phyloP scores from a whole-genome alignment of 1,140 invertebrate species.

The Leptinotarsa undecemlineata region DNA sequence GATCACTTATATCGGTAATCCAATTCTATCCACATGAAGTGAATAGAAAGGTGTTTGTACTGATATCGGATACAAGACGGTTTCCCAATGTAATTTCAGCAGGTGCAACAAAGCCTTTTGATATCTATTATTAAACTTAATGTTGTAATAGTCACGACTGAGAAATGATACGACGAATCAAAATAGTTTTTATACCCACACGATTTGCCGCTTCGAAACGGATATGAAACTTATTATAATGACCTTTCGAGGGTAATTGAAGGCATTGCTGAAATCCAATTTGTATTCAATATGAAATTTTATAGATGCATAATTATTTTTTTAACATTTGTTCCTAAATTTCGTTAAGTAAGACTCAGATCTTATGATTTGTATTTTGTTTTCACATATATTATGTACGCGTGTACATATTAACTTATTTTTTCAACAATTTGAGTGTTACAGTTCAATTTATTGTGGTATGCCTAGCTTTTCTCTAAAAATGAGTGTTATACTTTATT shows the following conservation, averaged over 20 bases:
- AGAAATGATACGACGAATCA: neutral
- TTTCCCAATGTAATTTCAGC: slow-evolving; percentile 3
- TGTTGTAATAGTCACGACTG: slow-evolving; percentile 4
- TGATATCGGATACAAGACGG: neutral
- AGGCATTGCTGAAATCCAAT: neutral
- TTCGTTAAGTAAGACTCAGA: too few species aligned
- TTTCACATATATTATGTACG: too few species aligned
- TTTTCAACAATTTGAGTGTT: too few species aligned
- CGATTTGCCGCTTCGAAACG: neutral
- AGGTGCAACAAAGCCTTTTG: slow-evolving; percentile 5
- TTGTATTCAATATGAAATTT: too few species aligned
- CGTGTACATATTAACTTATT: too few species aligned
- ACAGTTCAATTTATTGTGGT: too few species aligned
- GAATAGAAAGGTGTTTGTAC: neutral
- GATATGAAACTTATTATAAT: neutral
- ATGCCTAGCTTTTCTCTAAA: too few species aligned
- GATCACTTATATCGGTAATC: neutral
- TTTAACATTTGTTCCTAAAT: too few species aligned
- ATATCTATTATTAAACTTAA: slow-evolving; percentile 6
- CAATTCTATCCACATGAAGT: neutral
- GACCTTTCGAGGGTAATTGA: neutral
- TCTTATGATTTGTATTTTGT: too few species aligned
- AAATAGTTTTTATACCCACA: neutral
- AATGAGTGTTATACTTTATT: too few species aligned
- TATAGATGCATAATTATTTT: too few species aligned